phyloP scores from a whole-genome alignment of 2,888 invertebrate species.

The Meiosimyza decipiens region DNA sequence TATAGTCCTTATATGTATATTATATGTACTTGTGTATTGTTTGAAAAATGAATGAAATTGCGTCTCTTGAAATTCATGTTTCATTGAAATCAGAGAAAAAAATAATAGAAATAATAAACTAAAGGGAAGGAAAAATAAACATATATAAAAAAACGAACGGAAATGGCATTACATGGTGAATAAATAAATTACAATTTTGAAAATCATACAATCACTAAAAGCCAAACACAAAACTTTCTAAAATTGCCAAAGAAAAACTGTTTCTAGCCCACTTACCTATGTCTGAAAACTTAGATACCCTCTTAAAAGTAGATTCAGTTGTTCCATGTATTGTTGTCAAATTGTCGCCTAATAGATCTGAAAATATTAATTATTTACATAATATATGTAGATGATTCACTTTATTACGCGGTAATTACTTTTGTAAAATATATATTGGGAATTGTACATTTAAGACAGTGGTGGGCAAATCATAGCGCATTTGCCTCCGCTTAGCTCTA shows the following conservation, averaged over 20 bases:
- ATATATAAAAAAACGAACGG: constrained; percentile 38
- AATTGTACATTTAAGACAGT: no score
- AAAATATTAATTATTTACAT: constrained; percentile 22
- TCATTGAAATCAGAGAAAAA: constrained; percentile 42
- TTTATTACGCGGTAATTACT: no score
- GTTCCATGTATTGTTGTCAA: constrained; percentile 59
- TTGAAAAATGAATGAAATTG: constrained; percentile 53
- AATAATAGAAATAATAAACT: constrained; percentile 33
- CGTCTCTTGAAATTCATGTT: constrained; percentile 54
- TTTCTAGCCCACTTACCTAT: constrained; percentile 55
- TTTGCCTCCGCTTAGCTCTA: no score
- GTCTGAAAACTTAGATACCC: constrained; percentile 58
- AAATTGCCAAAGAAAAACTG: constrained; percentile 11
- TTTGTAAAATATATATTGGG: no score
- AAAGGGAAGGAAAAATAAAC: constrained; percentile 20
- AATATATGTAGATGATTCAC: no score
- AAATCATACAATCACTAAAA: constrained; percentile 38
- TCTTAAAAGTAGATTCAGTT: constrained; percentile 59
- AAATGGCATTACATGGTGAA: constrained; percentile 2
- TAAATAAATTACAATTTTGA: constrained; percentile 41
- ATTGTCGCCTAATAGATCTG: constrained; percentile 57
- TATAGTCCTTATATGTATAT: neutral
- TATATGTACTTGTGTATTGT: constrained; percentile 35
- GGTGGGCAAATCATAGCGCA: no score
- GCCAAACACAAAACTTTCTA: constrained; percentile 43